phyloP scores from a whole-genome alignment of 2,797 vertebrate genomes.

The Martes flavigula region DNA sequence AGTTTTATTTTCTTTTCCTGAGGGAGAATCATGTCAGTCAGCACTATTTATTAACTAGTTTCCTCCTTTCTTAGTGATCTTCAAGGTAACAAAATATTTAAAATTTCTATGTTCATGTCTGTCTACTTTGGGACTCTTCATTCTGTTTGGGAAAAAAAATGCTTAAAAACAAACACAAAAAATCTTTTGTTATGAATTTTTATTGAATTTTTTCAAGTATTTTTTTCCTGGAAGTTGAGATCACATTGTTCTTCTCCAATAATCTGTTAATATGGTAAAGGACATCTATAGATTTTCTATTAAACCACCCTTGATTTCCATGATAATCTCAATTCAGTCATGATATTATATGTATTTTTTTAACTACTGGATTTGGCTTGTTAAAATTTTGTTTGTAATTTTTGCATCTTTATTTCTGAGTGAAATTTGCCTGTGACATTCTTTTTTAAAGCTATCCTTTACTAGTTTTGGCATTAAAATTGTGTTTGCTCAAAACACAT shows the following conservation, averaged over 20 bases:
- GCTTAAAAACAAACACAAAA: background rate
- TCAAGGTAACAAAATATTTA: background rate
- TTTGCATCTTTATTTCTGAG: background rate
- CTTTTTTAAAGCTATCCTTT: background rate
- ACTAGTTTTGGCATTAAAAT: background rate
- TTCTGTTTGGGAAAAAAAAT: background rate
- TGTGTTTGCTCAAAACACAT: background rate
- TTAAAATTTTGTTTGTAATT: background rate
- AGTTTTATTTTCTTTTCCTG: constrained; percentile 19
- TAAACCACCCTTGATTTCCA: background rate
- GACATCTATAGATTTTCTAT: background rate
- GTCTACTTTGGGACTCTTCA: background rate
- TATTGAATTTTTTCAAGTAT: background rate
- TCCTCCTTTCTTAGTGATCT: background rate
- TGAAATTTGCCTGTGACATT: constrained; percentile 11
- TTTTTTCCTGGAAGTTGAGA: background rate
- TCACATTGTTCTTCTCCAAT: background rate
- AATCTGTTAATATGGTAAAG: constrained; percentile 34
- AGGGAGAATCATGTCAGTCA: background rate
- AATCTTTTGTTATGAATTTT: background rate
- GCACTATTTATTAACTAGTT: background rate
- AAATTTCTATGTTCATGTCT: background rate
- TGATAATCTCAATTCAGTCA: background rate
- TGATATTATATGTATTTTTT: background rate
- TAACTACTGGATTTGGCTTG: background rate